Percentiles rank a stretch among this genome's conserved stretches.
phyloP scores from a whole-genome alignment of 2,888 invertebrate species.

The Cataglyphis altisquamis region DNA sequence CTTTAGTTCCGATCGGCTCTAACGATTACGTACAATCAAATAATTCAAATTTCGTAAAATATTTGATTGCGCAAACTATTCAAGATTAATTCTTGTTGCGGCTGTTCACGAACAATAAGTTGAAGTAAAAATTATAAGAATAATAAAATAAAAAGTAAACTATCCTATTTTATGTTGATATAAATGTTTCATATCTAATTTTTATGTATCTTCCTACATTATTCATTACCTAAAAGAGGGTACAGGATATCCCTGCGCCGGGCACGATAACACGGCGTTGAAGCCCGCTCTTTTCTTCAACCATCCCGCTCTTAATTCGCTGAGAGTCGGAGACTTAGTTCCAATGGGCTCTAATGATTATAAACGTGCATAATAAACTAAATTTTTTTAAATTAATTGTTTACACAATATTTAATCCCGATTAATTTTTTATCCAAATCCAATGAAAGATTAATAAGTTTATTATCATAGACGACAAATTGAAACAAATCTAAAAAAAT shows the following conservation, averaged over 20 bases:
- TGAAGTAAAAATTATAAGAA: not conserved
- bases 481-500: not conserved
- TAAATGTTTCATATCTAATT: slow-evolving; percentile 1
- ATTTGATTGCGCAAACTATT: not conserved
- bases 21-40: slow-evolving; percentile 26
- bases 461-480: not conserved
- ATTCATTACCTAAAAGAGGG: slow-evolving; percentile 88
- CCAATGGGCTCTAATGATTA: slow-evolving; percentile 87
- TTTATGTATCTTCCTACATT: not conserved
- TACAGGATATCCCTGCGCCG: slow-evolving; percentile 89
- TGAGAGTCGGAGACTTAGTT: slow-evolving; percentile 88
- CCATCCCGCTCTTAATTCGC: slow-evolving; percentile 86
- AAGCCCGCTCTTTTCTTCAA: slow-evolving; percentile 75
- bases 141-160: not conserved
- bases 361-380: slow-evolving; percentile 53
- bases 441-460: not conserved
- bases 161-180: not conserved
- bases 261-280: slow-evolving; percentile 89
- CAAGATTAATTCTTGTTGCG: slow-evolving; percentile 2
- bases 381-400: slow-evolving; percentile 6
- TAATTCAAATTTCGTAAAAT: slow-evolving; percentile 23
- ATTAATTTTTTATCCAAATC: not conserved
- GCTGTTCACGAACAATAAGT: not conserved
- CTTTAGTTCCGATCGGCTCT: slow-evolving; percentile 88
- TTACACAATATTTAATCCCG: not conserved